Evolutionary conservation across 2,797 vertebrate genomes (phyloP).

Genomic region (Cryptoprocta ferox): DNA sequence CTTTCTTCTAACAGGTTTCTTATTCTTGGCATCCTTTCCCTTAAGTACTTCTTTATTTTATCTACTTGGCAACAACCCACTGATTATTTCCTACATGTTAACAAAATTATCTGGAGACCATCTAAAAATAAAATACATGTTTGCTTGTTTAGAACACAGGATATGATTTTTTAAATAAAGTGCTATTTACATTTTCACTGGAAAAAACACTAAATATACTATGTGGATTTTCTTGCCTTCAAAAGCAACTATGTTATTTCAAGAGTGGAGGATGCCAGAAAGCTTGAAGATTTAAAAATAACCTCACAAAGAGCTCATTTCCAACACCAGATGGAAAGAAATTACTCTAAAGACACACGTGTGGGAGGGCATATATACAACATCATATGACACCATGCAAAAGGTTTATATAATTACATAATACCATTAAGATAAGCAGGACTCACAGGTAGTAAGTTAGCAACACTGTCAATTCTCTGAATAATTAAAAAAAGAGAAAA

Average conservation of each 20-base stretch:
- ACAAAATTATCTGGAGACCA: constrained; percentile 65
- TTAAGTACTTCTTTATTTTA: constrained; percentile 43
- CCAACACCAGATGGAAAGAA: constrained; percentile 64
- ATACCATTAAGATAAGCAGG: constrained; percentile 43
- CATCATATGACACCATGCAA: constrained; percentile 9
- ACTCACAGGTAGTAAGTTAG: constrained; percentile 51
- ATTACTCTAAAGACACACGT: constrained; percentile 50
- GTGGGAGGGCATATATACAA: constrained; percentile 65
- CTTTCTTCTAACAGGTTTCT: constrained; percentile 38
- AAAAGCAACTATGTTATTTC: constrained; percentile 54
- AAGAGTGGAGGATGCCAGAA: constrained; percentile 33
- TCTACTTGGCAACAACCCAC: constrained; percentile 59
- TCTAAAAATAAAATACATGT: constrained; percentile 65
- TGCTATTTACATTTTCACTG: constrained; percentile 72
- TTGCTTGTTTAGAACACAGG: constrained; percentile 57
- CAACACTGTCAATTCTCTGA: constrained; percentile 63
- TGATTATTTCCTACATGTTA: constrained; percentile 56
- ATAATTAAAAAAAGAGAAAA: constrained; percentile 67
- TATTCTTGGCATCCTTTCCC: constrained; percentile 35
- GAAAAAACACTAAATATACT: constrained; percentile 25
- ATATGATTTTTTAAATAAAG: constrained; percentile 73
- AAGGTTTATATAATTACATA: constrained; percentile 47
- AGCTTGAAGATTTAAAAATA: constrained; percentile 72
- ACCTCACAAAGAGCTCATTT: constrained; percentile 56
- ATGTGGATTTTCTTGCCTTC: constrained; percentile 55